phyloP scores from a whole-genome alignment of 2,888 invertebrate genomes.

The Stictocephala bisonia region DNA sequence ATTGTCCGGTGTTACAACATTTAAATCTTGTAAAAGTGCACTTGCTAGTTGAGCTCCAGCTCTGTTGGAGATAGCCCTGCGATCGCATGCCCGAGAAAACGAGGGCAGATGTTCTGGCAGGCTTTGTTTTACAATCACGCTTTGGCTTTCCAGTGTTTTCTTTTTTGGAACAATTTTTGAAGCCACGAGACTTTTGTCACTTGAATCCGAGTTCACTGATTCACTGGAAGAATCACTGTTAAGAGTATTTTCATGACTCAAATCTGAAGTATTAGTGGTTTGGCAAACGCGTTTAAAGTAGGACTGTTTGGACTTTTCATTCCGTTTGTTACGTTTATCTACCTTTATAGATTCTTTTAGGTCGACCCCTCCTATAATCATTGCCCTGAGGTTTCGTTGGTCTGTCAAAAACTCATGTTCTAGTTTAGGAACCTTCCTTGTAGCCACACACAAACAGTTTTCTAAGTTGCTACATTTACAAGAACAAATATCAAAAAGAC shows the following conservation, averaged over 20 bases:
- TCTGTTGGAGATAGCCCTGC: neutral
- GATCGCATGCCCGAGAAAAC: neutral
- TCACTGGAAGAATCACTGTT: neutral
- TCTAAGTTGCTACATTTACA: neutral
- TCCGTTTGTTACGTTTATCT: neutral
- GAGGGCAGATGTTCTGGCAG: neutral
- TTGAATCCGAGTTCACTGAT: neutral
- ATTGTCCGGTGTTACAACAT: slow-evolving; percentile 10
- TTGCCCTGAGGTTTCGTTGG: neutral
- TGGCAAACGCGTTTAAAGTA: neutral
- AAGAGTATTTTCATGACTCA: neutral
- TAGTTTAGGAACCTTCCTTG: neutral
- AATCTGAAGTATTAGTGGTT: neutral
- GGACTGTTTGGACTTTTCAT: neutral
- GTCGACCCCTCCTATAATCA: neutral
- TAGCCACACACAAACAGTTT: neutral
- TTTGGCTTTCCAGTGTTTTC: neutral
- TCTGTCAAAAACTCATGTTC: neutral
- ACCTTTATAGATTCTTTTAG: neutral
- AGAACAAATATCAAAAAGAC: neutral
- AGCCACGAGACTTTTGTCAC: neutral
- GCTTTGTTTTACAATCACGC: neutral
- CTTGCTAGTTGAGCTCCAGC: neutral
- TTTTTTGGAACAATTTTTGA: neutral
- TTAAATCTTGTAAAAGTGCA: slow-evolving; percentile 1